Conservation (phyloP, 2,888 invertebrate genomes). For the Sesia apiformis region DNA sequence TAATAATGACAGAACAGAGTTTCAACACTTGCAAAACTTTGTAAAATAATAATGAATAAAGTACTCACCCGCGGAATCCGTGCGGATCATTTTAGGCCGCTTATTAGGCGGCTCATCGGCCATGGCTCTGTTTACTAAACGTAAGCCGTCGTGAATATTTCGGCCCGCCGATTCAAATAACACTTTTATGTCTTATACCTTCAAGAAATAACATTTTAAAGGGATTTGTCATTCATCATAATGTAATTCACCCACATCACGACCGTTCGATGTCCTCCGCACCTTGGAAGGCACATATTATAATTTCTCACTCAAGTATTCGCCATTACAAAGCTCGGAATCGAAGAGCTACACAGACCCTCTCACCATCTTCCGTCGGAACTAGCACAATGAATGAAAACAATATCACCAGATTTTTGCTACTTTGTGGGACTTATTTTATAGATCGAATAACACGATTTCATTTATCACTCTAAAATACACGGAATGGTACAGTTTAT, state of each 20-base stretch:
- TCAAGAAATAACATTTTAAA: slow-evolving; percentile 71
- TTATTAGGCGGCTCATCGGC: slow-evolving; percentile 98
- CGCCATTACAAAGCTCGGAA: slow-evolving; percentile 86
- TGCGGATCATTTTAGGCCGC: slow-evolving; percentile 92
- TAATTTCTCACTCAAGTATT: slow-evolving; percentile 82
- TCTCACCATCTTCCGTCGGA: slow-evolving; percentile 84
- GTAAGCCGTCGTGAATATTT: slow-evolving; percentile 77
- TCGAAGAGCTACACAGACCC: slow-evolving; percentile 80
- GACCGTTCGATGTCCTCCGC: slow-evolving; percentile 80
- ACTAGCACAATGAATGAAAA: slow-evolving; percentile 83
- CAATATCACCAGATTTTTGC: slow-evolving; percentile 76
- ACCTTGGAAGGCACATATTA: slow-evolving; percentile 86
- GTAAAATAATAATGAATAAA: slow-evolving; percentile 21
- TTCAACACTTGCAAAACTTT: slow-evolving; percentile 1
- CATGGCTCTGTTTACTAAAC: slow-evolving; percentile 86
- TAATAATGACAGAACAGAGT: slow-evolving; percentile 56
- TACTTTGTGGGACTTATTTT: slow-evolving; percentile 64
- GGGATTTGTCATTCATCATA: slow-evolving; percentile 70
- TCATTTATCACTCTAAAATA: slow-evolving; percentile 76
- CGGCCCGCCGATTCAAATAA: slow-evolving; percentile 75
- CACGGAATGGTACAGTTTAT: slow-evolving; percentile 74
- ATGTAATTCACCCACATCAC: slow-evolving; percentile 78
- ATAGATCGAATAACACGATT: slow-evolving; percentile 60
- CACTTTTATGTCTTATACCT: slow-evolving; percentile 71
- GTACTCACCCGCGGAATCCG: slow-evolving; percentile 85